Conservation (phyloP, 2,797 vertebrate species). For the Clarias pachynema region DNA sequence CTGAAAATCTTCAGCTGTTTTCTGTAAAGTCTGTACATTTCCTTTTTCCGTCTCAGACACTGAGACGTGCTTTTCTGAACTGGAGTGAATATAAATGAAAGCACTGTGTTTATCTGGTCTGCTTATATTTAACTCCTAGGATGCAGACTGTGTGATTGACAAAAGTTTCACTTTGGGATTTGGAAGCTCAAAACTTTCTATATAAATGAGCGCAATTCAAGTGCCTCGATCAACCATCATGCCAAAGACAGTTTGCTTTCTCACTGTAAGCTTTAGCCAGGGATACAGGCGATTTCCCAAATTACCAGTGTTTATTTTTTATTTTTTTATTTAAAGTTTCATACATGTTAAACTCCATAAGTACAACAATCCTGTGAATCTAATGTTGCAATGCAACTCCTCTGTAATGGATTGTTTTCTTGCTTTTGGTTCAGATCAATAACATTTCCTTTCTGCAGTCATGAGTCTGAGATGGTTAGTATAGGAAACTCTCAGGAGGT, state of each 20-base stretch:
- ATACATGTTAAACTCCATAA: constrained; percentile 30
- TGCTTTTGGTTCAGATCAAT: constrained; percentile 49
- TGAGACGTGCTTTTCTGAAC: neutral
- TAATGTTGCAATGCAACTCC: constrained; percentile 49
- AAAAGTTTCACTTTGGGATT: neutral
- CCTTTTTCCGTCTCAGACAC: neutral
- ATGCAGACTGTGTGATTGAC: neutral
- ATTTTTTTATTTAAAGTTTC: constrained; percentile 23
- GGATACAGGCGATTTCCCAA: neutral
- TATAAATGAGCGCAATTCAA: constrained; percentile 22
- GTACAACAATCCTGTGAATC: constrained; percentile 26
- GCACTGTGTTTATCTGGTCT: neutral
- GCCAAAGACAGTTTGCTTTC: constrained; percentile 46
- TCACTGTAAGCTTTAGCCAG: constrained; percentile 10
- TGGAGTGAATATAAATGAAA: neutral
- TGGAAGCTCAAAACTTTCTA: neutral
- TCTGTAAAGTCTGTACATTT: neutral
- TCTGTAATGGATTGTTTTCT: constrained; percentile 27
- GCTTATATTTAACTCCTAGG: neutral
- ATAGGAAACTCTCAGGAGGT: constrained; percentile 44
- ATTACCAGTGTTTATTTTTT: neutral
- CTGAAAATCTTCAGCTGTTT: constrained; percentile 1
- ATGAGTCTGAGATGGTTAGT: constrained; percentile 48
- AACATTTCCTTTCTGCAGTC: constrained; percentile 50
- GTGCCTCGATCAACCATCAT: constrained; percentile 42